Evolutionary conservation across 2,113 vertebrate species (phyloP).

Genomic region (Pelecanoides urinatrix): DNA sequence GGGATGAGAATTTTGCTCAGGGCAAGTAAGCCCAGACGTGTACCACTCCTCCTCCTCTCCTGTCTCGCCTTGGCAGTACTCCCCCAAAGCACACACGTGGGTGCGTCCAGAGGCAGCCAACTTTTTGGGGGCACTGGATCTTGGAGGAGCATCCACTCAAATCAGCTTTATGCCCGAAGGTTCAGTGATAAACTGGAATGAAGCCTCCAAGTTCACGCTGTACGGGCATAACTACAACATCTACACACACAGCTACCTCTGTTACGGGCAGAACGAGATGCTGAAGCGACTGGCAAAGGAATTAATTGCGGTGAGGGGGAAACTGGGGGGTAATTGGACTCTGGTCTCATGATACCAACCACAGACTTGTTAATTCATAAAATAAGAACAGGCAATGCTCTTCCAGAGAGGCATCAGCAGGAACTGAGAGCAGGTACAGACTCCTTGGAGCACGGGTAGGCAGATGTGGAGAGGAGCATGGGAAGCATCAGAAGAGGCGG

Average conservation of each 20-base stretch:
- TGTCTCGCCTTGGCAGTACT: slow-evolving; percentile 55
- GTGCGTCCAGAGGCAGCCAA: slow-evolving; percentile 54
- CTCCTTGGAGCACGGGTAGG: not conserved
- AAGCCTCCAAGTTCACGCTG: slow-evolving; percentile 53
- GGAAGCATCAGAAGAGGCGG: not conserved
- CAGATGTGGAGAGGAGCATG: not conserved
- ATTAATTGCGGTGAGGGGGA: slow-evolving; percentile 61
- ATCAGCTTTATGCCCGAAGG: slow-evolving; percentile 70
- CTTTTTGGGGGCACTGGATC: slow-evolving; percentile 73
- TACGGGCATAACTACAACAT: slow-evolving; percentile 71
- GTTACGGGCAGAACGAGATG: slow-evolving; percentile 76
- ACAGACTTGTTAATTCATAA: not conserved
- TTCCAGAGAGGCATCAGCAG: not conserved
- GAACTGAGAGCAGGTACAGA: not conserved
- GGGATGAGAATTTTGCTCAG: not conserved
- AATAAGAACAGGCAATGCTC: not conserved
- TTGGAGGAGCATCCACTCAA: slow-evolving; percentile 81
- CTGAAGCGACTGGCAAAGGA: slow-evolving; percentile 57
- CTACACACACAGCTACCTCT: slow-evolving; percentile 81
- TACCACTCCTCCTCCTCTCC: not conserved
- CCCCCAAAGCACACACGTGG: slow-evolving; percentile 61
- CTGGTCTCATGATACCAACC: not conserved
- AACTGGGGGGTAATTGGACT: not conserved
- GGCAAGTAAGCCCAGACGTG: not conserved
- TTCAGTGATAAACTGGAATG: not conserved